Evolutionary conservation across 2,113 vertebrate species (phyloP).

Genomic region (Empidonax alnorum): DNA sequence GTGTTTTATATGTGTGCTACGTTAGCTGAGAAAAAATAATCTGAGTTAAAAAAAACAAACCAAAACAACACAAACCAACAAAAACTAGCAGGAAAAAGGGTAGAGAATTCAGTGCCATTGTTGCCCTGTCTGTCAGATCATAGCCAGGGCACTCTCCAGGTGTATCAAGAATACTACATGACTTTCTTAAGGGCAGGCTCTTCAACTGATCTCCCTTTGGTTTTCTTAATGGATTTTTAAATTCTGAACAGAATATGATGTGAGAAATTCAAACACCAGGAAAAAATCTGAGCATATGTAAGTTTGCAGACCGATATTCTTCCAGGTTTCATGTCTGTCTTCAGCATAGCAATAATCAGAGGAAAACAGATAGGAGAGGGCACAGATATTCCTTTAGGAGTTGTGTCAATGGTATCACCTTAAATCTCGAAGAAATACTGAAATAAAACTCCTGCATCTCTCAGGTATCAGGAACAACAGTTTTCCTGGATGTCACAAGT

Average conservation of each 20-base stretch:
- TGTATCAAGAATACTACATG: not conserved
- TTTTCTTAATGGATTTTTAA: not conserved
- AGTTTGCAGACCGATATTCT: not conserved
- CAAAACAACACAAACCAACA: not conserved
- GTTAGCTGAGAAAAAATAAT: not conserved
- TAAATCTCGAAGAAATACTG: not conserved
- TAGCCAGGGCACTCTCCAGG: not conserved
- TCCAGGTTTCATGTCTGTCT: not conserved
- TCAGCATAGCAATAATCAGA: not conserved
- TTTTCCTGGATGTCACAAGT: not conserved
- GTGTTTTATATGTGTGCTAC: not conserved
- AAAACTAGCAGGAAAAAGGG: not conserved
- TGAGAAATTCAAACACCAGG: not conserved
- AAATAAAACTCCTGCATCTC: not conserved
- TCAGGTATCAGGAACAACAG: not conserved
- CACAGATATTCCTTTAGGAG: not conserved
- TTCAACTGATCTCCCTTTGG: not conserved
- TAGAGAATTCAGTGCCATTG: not conserved
- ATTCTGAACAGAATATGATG: not conserved
- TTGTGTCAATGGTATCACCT: not conserved
- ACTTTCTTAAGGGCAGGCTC: not conserved
- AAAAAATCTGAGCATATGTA: not conserved
- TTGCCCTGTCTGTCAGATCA: not conserved
- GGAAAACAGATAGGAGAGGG: not conserved
- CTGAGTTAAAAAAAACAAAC: not conserved